Conservation (phyloP, 53 echinoderm and acorn worm species). For the Paracentrotus lividus region DNA sequence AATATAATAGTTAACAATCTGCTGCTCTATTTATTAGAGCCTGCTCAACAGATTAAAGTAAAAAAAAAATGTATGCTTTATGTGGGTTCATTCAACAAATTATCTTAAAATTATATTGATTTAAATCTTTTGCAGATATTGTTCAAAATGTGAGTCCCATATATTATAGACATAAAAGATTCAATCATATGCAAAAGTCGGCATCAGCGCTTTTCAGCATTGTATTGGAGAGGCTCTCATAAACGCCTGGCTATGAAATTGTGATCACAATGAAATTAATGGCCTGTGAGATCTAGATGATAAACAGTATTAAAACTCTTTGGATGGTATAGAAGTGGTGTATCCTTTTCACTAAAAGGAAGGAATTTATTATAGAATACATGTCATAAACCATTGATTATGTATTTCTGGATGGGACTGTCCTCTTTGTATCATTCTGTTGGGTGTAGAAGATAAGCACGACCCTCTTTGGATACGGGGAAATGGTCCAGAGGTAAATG, state of each 20-base stretch:
- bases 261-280: background rate
- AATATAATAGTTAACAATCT: no score
- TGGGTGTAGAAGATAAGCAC: background rate
- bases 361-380: background rate
- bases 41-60: background rate
- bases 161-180: background rate
- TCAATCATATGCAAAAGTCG: background rate
- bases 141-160: background rate
- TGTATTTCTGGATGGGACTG: slow-evolving; percentile 8
- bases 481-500: no score
- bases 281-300: background rate
- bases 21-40: background rate
- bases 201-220: background rate
- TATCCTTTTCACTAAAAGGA: background rate
- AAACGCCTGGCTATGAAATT: background rate
- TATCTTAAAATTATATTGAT: background rate
- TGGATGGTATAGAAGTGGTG: background rate
- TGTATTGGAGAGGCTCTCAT: background rate
- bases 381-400: background rate
- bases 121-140: background rate
- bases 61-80: background rate
- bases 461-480: background rate
- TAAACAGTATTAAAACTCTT: slow-evolving; percentile 11
- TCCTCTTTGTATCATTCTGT: background rate
- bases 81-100: background rate